These are phyloP conservation scores for Polyommatus iphigenia DNA, from an alignment of 2,888 invertebrate species.

Conservation along the genomic window DNA sequence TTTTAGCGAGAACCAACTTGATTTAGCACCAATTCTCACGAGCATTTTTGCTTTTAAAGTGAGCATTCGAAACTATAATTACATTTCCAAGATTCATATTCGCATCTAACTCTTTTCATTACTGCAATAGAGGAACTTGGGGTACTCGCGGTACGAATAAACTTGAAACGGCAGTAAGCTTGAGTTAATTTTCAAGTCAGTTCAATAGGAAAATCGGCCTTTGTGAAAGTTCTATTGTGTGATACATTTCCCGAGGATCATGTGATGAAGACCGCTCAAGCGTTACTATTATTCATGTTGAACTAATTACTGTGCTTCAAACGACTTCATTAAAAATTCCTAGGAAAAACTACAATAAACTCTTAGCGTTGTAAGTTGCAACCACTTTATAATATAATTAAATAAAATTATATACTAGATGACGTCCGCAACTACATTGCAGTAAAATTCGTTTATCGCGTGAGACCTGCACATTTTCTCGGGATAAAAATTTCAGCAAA, in stretches of 20 bases:
- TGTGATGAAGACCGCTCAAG: conserved; percentile 39
- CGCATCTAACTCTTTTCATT: conserved; percentile 66
- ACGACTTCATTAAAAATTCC: neutral
- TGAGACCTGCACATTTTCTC: too few relatives aligned
- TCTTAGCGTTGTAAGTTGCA: too few relatives aligned
- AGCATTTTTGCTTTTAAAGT: neutral
- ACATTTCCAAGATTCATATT: conserved; percentile 9
- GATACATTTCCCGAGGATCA: conserved; percentile 55
- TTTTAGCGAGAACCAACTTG: neutral
- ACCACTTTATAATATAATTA: too few relatives aligned
- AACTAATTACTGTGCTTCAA: conserved; percentile 13
- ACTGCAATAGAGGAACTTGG: conserved; percentile 75
- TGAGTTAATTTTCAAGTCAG: conserved; percentile 66
- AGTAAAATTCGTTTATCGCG: too few relatives aligned
- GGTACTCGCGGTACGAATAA: conserved; percentile 56
- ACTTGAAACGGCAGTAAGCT: conserved; percentile 41
- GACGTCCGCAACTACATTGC: too few relatives aligned
- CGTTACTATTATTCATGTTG: conserved; percentile 36
- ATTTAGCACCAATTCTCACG: neutral
- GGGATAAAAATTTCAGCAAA: too few relatives aligned
- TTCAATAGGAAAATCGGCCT: conserved; percentile 75
- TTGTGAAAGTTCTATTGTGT: conserved; percentile 67
- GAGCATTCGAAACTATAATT: neutral
- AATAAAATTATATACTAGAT: too few relatives aligned
- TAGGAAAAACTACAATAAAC: neutral